phyloP scores from a whole-genome alignment of 2,797 vertebrate species.

The Remorina albescens region DNA sequence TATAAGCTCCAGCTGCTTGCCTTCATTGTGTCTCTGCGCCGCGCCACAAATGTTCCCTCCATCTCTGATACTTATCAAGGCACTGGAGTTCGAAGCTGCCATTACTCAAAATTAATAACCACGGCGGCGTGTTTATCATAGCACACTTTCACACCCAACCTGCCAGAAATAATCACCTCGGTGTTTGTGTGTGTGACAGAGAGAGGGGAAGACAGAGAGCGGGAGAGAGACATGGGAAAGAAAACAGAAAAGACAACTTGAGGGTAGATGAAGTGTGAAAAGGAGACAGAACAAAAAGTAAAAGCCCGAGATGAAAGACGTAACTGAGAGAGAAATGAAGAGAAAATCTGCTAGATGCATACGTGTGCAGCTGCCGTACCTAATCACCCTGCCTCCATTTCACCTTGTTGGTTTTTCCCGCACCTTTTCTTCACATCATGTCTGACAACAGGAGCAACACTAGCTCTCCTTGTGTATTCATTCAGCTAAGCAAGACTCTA shows the following conservation, averaged over 20 bases:
- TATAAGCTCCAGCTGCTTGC: conserved; percentile 73
- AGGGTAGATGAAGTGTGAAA: conserved; percentile 58
- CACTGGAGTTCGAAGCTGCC: conserved; percentile 83
- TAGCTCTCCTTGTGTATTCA: conserved; percentile 60
- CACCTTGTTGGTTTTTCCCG: conserved; percentile 70
- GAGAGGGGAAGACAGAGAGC: conserved; percentile 20
- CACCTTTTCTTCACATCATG: conserved; percentile 82
- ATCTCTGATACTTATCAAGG: conserved; percentile 87
- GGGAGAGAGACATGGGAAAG: conserved; percentile 31
- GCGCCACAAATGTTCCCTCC: conserved; percentile 68
- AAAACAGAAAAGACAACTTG: conserved; percentile 48
- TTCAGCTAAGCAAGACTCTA: conserved; percentile 71
- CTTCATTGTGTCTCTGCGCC: conserved; percentile 73
- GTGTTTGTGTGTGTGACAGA: conserved; percentile 60
- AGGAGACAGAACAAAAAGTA: conserved; percentile 51
- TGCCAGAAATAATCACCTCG: conserved; percentile 91
- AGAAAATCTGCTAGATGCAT: conserved; percentile 48
- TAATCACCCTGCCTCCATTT: conserved; percentile 68
- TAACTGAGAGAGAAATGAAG: conserved; percentile 44
- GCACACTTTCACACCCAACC: conserved; percentile 84
- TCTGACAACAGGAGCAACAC: conserved; percentile 84
- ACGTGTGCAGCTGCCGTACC: conserved; percentile 58
- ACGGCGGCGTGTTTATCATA: conserved; percentile 89
- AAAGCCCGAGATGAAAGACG: conserved; percentile 46
- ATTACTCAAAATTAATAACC: conserved; percentile 90